Conservation (phyloP, 2,888 invertebrate genomes). For the Heteromyza rotundicornis region DNA sequence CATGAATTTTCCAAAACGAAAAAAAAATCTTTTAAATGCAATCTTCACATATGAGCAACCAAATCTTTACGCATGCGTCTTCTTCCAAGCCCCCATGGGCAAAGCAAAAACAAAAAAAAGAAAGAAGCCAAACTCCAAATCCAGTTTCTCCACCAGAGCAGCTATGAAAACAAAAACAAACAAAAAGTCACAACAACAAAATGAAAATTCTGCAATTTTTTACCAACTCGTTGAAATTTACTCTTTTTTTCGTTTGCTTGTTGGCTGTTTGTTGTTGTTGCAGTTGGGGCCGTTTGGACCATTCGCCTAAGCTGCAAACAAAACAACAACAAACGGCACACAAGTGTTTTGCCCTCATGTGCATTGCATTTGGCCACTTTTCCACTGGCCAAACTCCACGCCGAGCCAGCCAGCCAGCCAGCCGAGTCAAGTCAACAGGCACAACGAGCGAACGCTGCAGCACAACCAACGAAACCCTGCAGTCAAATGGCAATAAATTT, state of each 20-base stretch:
- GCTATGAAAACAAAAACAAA: not conserved
- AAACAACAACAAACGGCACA: constrained; percentile 1
- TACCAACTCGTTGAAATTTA: constrained; percentile 7
- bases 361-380: constrained; percentile 1
- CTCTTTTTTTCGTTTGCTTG: not conserved
- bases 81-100: not conserved
- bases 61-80: too few relatives aligned
- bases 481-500: constrained; percentile 34
- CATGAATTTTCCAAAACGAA: too few relatives aligned
- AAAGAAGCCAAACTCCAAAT: not conserved
- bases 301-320: not conserved
- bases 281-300: not conserved
- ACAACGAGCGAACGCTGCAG: too few relatives aligned
- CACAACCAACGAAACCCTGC: constrained; percentile 21
- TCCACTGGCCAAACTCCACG: not conserved
- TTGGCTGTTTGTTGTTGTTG: too few relatives aligned
- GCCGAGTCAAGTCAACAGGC: too few relatives aligned
- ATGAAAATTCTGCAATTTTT: not conserved
- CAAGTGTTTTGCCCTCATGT: not conserved
- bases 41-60: not conserved
- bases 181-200: not conserved
- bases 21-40: too few relatives aligned
- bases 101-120: not conserved
- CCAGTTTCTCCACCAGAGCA: too few relatives aligned
- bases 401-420: too few relatives aligned